These are phyloP conservation scores for Ploceus nigricollis DNA, from an alignment of 2,113 vertebrate species.

Conservation along the genomic window DNA sequence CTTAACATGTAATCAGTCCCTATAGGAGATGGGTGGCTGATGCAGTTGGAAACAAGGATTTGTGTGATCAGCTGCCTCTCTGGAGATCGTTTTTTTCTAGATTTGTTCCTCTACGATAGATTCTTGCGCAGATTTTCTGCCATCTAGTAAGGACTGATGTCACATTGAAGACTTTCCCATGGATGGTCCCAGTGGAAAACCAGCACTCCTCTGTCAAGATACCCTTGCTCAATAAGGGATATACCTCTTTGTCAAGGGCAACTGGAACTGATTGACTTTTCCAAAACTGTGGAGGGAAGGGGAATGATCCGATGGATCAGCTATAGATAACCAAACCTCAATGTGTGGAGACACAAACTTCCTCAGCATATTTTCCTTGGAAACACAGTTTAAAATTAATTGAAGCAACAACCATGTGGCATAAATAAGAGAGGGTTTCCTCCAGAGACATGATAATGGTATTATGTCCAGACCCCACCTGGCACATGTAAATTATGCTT, in stretches of 20 bases:
- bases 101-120: accelerated
- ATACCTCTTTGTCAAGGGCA: not conserved
- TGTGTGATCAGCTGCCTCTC: not conserved
- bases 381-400: not conserved
- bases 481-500: not conserved
- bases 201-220: not conserved
- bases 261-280: not conserved
- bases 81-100: not conserved
- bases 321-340: accelerated
- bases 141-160: not conserved
- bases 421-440: not conserved
- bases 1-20: not conserved
- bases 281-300: not conserved
- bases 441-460: not conserved
- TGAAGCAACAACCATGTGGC: not conserved
- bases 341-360: not conserved
- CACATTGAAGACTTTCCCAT: not conserved
- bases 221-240: not conserved
- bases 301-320: not conserved
- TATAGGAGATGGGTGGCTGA: not conserved
- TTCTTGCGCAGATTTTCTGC: not conserved
- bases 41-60: not conserved
- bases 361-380: not conserved
- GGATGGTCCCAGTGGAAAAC: not conserved
- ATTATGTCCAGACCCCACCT: not conserved